Evolutionary conservation across 2,113 vertebrate genomes (phyloP), one percentile per base, ranked within the genome.

Genomic region (Peromyscus maniculatus): DNA sequence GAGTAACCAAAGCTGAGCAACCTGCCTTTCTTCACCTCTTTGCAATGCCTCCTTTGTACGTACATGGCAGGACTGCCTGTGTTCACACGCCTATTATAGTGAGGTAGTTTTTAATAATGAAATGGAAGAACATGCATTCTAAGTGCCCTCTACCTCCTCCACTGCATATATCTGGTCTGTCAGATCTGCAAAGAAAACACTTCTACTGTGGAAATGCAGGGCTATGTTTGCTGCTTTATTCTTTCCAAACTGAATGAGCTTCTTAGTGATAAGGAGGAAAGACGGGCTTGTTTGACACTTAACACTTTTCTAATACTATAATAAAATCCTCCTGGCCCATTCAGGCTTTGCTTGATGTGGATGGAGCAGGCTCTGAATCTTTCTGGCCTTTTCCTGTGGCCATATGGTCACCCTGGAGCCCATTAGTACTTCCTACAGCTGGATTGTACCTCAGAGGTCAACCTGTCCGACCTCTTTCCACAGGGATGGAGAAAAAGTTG

Each of bases 261-360:
- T 87, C 71, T 91, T 62, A 72, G 59, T 71, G 91, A 89, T 96
- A 97, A 97, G 78, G 12, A 39, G 43, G 74, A 96, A 96, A 87
- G 66, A 52, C 1, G 7, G 91, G 59, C 78, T 78, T 96, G 80
- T 94, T 91, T 86, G 94, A 89, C 93, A 90, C 71, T 95, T 97
- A 91, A 89, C 87, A 87, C 87, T 84, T 94, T 52, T 90, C 57
- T 79, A 92, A 94, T 93, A 72, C 57, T 36, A 59, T 77, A 90
- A 96, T 87, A 78, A 97, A 95, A 94, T 52, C 91, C 57, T 57
- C 77, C 39, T 43, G 7, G 87, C 49, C 71, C 59, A 55, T 43
- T 78, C 36, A 52, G 5, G 82, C 62, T 55, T 97, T 80, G 26
- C 88, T 80, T 62, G 52, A 28, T 57, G 78, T 71, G 64, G 75